Evolutionary conservation across 2,888 invertebrate species (phyloP).

Genomic region (Lydus trimaculatus): DNA sequence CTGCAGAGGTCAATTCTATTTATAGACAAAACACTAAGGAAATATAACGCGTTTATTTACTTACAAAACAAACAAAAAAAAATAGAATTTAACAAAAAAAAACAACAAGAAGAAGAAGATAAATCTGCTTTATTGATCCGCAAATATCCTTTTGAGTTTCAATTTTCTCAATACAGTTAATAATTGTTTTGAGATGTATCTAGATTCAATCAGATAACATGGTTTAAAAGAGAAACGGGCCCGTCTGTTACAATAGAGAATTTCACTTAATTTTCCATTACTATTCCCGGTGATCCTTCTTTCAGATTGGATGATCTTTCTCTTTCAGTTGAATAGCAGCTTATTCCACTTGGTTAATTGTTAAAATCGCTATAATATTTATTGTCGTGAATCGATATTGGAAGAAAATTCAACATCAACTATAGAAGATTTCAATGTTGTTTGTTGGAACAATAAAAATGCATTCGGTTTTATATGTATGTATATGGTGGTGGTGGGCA

Average conservation of each 20-base stretch:
- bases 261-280: slow-evolving; percentile 26
- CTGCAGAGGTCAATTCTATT: slow-evolving; percentile 1
- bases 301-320: slow-evolving; percentile 21
- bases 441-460: neutral
- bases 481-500: no score
- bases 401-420: no score
- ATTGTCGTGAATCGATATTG: no score
- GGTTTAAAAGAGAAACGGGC: neutral
- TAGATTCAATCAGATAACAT: neutral
- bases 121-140: neutral
- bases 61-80: no score
- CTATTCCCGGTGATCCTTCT: slow-evolving; percentile 23
- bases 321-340: neutral
- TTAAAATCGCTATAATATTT: neutral
- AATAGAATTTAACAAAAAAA: neutral
- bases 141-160: neutral
- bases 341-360: slow-evolving; percentile 1
- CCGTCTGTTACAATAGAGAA: neutral
- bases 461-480: neutral
- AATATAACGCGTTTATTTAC: neutral
- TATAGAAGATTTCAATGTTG: no score
- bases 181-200: neutral
- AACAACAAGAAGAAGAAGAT: no score
- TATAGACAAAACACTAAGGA: neutral
- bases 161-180: neutral